Base-by-base conservation (phyloP, 2,113 vertebrate species). In the Emydura subglobosa region DNA sequence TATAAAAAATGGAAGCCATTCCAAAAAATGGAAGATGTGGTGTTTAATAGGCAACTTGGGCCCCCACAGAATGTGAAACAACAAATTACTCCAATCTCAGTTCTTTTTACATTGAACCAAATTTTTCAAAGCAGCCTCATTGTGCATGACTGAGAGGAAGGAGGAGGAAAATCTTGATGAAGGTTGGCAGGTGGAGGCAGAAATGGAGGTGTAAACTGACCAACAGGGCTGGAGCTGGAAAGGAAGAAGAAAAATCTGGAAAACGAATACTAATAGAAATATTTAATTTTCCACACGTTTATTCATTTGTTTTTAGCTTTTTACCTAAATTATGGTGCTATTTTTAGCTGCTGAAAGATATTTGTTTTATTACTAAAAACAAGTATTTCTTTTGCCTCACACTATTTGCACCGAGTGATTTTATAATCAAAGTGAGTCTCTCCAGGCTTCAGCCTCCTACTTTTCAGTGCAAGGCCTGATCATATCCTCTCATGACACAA, bases 41-140 rank as follows among this genome's bases (percentile, higher is more conserved):
- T n/a, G 88, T 50, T 87, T 54, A 68, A 29, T 78, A 2, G 11
- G 29, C 81, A 19, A 78, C 42, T 85, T 82, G 88, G 5, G 54
- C 27, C 44, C 83, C 17, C 84, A 90, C 61, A 6, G 1, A 1
- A 74, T 1, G 7, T 50, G 89, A 92, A 95, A 89, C 95, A 96
- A 95, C 96, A 95, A 90, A 94, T 95, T 92, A 44, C 83, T 88
- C 82, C 68, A 47, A 82, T 12, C 86, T 84, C 24, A 57, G 2
- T 78, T 65, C 80, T 82, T 81, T n/a, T 3, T 44, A 0, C 3
- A 8, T 80, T 86, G 39, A 86, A 83, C 85, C 24, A 27, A 14
- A 27, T 82, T 6, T 76, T 89, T 54, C 3, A 57, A 50, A 55
- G 29, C 57, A 78, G 72, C 25, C 85, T 93, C 44, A 1, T 42